Evolutionary conservation across 2,113 vertebrate genomes (phyloP), one percentile per base, ranked within the genome.

Genomic region (Passer domesticus): DNA sequence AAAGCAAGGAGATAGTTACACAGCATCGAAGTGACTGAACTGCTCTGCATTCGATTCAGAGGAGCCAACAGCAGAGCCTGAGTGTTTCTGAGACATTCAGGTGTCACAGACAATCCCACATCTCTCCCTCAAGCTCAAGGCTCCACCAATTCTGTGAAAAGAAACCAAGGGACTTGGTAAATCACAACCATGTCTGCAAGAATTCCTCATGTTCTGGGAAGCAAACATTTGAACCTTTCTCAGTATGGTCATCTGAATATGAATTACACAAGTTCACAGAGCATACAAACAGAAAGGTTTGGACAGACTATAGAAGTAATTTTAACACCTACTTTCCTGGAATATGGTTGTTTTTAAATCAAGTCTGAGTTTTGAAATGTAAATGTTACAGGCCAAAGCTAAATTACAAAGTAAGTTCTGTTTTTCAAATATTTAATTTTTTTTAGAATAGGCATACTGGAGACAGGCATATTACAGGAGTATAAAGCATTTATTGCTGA

Each of bases 341-440:
- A 95, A 70, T 59, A 89, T 66, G 44, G 31, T 92, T 84, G 85
- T 92, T 95, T 96, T 95, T 69, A 84, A 94, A 94, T 90, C 58
- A 96, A 84, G 39, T 58, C 25, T 63, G 62, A 70, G 21, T 91
- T 91, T 75, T 67, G 49, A 94, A 94, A 93, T 75, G 27, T 41
- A 64, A 90, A 72, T 83, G 22, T 76, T 53, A 70, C 50, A 59
- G 69, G 83, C 72, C 63, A 77, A 39, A 80, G 52, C 35, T 88
- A 80, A 90, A 95, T 87, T 83, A 83, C 44, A 83, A 84, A 84
- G 21, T 44, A 69, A 81, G 15, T 87, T 87, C 74, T 72, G 58
- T 11, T 81, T 94, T 78, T 83, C 52, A 66, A 80, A 62, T 41
- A 18, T 67, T 52, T 83, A 74, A 95, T 25, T 30, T 47, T n/a